Evolutionary conservation across 2,113 vertebrate genomes (phyloP).

Genomic region (Falco punctatus): DNA sequence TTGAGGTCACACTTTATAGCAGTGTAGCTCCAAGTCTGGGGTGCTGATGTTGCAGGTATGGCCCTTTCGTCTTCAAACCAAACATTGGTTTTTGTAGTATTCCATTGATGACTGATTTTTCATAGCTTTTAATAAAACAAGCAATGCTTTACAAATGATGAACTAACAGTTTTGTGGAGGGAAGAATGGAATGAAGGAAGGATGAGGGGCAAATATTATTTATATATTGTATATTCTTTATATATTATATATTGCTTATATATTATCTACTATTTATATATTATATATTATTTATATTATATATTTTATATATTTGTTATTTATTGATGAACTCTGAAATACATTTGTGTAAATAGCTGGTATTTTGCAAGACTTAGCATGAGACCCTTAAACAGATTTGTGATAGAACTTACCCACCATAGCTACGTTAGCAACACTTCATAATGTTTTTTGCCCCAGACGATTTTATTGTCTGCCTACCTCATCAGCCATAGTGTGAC

Average conservation of each 20-base stretch:
- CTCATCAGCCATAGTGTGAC: background rate
- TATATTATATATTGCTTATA: too few relatives aligned
- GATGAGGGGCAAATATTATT: background rate
- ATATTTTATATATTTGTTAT: background rate
- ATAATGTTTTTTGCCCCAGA: background rate
- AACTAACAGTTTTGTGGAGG: background rate
- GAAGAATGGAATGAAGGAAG: background rate
- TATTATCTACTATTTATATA: too few relatives aligned
- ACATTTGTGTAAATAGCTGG: background rate
- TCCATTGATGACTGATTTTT: background rate
- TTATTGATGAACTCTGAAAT: background rate
- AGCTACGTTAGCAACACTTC: background rate
- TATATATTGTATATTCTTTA: too few relatives aligned
- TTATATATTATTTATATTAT: too few relatives aligned
- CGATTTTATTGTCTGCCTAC: background rate
- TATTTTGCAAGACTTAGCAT: background rate
- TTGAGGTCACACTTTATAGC: background rate
- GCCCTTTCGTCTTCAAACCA: background rate
- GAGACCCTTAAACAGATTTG: background rate
- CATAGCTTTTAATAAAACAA: background rate
- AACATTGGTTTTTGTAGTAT: background rate
- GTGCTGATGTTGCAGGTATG: background rate
- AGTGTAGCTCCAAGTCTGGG: background rate
- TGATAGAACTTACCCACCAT: background rate
- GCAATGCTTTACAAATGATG: background rate